These are phyloP conservation scores for Lateolabrax maculatus DNA, from an alignment of 2,797 vertebrate genomes.

Conservation along the genomic window DNA sequence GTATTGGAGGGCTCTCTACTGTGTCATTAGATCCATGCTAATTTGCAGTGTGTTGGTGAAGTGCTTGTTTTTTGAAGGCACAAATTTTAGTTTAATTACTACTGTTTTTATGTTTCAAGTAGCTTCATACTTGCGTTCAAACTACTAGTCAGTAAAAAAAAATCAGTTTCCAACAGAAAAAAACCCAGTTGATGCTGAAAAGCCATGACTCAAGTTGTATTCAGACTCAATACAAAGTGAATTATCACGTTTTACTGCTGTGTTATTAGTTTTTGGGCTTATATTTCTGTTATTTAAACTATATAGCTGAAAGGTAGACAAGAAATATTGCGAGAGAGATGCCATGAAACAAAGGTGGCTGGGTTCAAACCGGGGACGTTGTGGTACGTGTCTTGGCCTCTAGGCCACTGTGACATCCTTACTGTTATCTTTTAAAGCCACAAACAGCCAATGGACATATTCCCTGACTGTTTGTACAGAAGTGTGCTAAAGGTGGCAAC, in stretches of 20 bases:
- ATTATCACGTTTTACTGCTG: not conserved
- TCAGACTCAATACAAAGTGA: too few relatives aligned
- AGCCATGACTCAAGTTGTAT: too few relatives aligned
- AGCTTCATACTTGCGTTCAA: not conserved
- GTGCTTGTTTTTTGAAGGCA: not conserved
- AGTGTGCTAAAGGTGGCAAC: not conserved
- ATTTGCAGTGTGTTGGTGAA: not conserved
- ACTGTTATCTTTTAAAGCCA: too few relatives aligned
- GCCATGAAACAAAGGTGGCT: too few relatives aligned
- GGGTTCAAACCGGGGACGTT: too few relatives aligned
- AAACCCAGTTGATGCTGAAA: not conserved
- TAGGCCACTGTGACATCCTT: too few relatives aligned
- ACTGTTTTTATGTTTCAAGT: not conserved
- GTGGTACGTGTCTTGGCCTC: too few relatives aligned
- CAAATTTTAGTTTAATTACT: not conserved
- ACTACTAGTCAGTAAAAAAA: not conserved
- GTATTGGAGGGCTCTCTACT: not conserved
- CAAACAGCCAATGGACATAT: not conserved
- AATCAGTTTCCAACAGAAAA: not conserved
- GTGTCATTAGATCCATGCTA: not conserved
- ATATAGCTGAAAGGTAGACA: too few relatives aligned
- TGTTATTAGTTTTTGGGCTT: too few relatives aligned
- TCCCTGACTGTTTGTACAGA: not conserved
- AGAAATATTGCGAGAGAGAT: too few relatives aligned
- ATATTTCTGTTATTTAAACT: too few relatives aligned